A percentile compares a stretch with the other conserved stretches of the same genome.
Evolutionary conservation across 1,140 invertebrate genomes (phyloP).

Genomic region (Hyles euphorbiae): DNA sequence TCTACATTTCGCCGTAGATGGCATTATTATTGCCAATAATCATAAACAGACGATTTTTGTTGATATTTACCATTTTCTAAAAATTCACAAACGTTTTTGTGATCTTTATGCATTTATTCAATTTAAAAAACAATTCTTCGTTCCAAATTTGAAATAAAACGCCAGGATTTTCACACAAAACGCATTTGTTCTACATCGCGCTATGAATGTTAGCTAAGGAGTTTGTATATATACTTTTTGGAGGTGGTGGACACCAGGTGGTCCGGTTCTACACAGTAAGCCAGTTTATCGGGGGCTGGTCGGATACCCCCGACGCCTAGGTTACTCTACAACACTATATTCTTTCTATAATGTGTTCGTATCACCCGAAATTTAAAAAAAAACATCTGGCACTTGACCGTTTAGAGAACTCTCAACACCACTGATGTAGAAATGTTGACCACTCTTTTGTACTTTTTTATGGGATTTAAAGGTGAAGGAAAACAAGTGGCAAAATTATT

Average conservation of each 20-base stretch:
- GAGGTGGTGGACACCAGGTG: constrained; percentile 17
- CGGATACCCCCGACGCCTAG: constrained; percentile 26
- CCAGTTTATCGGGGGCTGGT: constrained; percentile 44
- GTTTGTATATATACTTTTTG: neutral
- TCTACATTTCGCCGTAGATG: no score
- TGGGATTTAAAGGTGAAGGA: neutral
- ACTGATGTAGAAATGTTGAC: constrained; percentile 53
- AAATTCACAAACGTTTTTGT: no score
- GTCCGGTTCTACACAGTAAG: constrained; percentile 47
- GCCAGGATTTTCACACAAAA: no score
- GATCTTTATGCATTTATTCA: no score
- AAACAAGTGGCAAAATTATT: neutral
- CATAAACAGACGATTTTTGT: no score
- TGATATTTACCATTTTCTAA: no score
- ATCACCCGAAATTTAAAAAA: constrained; percentile 40
- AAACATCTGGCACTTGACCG: constrained; percentile 48
- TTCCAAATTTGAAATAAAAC: no score
- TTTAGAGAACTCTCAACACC: constrained; percentile 58
- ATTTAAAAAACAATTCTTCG: no score
- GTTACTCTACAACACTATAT: constrained; percentile 35
- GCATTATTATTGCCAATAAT: no score
- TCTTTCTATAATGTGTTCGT: constrained; percentile 43
- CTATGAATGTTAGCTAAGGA: constrained; percentile 25
- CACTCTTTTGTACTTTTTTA: constrained; percentile 18
- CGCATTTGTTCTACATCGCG: constrained; percentile 26